These are phyloP conservation scores for Sterrhoptilus dennistouni DNA, from an alignment of 2,113 vertebrate genomes.

Conservation along the genomic window DNA sequence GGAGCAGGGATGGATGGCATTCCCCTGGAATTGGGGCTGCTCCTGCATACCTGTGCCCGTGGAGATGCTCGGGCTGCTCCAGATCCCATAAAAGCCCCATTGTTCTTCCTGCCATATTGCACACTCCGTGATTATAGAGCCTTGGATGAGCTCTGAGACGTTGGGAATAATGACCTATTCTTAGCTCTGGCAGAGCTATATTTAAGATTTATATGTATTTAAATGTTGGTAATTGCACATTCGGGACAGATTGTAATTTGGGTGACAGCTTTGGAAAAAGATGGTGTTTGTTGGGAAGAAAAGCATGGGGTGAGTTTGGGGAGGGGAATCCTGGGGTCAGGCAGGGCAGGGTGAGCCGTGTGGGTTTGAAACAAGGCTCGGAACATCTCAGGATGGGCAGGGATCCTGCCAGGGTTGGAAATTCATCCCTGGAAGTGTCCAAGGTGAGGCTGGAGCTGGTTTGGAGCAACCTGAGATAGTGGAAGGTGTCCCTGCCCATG, in stretches of 20 bases:
- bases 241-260: background rate
- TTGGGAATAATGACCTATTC: conserved; percentile 2
- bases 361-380: background rate
- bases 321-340: background rate
- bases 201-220: background rate
- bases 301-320: background rate
- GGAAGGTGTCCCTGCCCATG: background rate
- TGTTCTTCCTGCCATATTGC: background rate
- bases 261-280: background rate
- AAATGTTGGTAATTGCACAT: background rate
- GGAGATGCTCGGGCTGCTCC: background rate
- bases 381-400: background rate
- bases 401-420: background rate
- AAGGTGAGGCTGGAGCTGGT: fast-evolving
- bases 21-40: background rate
- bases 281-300: background rate
- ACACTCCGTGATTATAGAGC: background rate
- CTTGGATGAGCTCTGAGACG: background rate
- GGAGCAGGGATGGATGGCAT: conserved; percentile 19
- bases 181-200: background rate
- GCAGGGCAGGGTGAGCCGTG: fast-evolving
- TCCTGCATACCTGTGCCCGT: conserved; percentile 36
- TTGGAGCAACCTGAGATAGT: background rate
- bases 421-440: background rate
- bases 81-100: background rate